These are phyloP conservation scores for Coenobita brevimanus DNA, from an alignment of 1,140 invertebrate species.

Conservation along the genomic window DNA sequence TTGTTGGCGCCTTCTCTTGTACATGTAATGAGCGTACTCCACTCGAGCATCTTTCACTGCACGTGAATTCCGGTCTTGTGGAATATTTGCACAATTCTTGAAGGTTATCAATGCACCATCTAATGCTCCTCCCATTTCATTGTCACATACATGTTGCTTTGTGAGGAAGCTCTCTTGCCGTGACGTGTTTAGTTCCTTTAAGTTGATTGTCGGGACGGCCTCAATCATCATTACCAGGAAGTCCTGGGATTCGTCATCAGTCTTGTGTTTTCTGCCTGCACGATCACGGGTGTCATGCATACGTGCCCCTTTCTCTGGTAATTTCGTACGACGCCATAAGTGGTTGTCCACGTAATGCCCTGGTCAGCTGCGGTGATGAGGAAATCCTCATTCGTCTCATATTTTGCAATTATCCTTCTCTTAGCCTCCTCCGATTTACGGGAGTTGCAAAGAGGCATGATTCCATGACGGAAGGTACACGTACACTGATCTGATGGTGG, in stretches of 20 bases:
- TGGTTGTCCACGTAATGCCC: not conserved
- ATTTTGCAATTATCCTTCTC: constrained; percentile 15
- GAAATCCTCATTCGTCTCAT: too few species aligned
- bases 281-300: not conserved
- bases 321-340: not conserved
- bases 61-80: too few species aligned
- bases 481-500: too few species aligned
- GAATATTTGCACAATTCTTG: too few species aligned
- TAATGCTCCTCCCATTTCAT: not conserved
- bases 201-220: too few species aligned
- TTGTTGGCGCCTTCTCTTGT: constrained; percentile 8
- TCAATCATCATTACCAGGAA: too few species aligned
- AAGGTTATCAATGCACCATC: not conserved
- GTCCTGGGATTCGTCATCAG: too few species aligned
- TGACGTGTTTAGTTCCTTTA: not conserved
- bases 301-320: not conserved
- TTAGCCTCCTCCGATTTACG: not conserved
- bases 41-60: too few species aligned
- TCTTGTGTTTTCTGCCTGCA: too few species aligned
- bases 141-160: not conserved
- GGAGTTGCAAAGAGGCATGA: not conserved
- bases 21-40: constrained; percentile 18
- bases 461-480: not conserved
- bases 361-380: too few species aligned
- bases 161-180: too few species aligned